Conservation (phyloP, 2,113 vertebrate genomes). For the Podilymbus podiceps region DNA sequence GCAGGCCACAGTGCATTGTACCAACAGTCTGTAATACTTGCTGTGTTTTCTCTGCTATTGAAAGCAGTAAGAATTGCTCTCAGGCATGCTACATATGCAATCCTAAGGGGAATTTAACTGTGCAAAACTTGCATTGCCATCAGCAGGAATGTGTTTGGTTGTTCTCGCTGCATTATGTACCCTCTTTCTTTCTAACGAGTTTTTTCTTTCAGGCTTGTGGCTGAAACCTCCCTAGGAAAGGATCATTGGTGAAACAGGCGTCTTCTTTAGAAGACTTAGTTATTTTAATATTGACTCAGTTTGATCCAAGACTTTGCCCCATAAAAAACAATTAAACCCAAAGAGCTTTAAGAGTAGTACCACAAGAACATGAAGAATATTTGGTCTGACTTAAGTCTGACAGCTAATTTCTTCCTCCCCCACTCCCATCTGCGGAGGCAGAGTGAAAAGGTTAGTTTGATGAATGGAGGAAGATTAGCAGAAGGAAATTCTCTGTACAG, state of each 20-base stretch:
- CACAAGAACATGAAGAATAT: neutral
- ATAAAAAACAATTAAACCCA: neutral
- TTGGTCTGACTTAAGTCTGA: neutral
- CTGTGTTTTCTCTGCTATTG: neutral
- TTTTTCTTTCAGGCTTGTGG: neutral
- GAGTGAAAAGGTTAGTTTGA: neutral
- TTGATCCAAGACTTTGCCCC: neutral
- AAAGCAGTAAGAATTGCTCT: neutral
- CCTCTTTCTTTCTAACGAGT: neutral
- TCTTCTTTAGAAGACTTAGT: neutral
- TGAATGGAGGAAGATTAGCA: neutral
- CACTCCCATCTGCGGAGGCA: neutral
- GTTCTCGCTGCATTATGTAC: neutral
- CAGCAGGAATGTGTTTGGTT: neutral
- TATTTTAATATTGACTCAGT: neutral
- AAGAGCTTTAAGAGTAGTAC: neutral
- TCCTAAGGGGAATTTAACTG: neutral
- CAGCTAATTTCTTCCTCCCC: neutral
- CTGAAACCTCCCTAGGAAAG: neutral
- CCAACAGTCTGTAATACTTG: neutral
- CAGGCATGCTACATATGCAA: accelerated
- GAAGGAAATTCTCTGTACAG: neutral
- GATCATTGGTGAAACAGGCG: neutral
- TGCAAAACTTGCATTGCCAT: neutral
- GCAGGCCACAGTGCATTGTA: neutral